Evolutionary conservation across 2,888 invertebrate species (phyloP).

Genomic region (Drosophila recens): DNA sequence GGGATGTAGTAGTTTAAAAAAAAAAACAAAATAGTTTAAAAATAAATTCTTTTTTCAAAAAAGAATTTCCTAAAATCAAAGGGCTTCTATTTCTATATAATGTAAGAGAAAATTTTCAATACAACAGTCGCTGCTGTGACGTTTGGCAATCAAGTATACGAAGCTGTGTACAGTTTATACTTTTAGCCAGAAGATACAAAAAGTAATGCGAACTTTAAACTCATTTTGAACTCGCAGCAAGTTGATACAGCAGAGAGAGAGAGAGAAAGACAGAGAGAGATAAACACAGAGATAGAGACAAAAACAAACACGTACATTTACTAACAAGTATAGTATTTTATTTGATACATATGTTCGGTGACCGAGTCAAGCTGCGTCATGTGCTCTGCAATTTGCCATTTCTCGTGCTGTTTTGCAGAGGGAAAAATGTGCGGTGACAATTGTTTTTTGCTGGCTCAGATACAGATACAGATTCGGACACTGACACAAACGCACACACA

Average conservation of each 20-base stretch:
- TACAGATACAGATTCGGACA: conserved; percentile 18
- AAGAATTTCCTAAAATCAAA: neutral
- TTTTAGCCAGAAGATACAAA: conserved; percentile 30
- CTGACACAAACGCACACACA: conserved; percentile 22
- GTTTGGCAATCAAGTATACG: conserved; percentile 18
- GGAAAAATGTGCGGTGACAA: conserved; percentile 75
- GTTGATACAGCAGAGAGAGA: conserved; percentile 25
- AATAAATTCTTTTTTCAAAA: neutral
- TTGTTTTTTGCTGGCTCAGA: conserved; percentile 54
- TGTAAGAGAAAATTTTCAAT: conserved; percentile 15
- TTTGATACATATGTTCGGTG: conserved; percentile 48
- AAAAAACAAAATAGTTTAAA: too few species aligned
- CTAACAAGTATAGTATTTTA: conserved; percentile 30
- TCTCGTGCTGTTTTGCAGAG: conserved; percentile 60
- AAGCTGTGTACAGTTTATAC: conserved; percentile 17
- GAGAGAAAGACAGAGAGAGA: conserved; percentile 10
- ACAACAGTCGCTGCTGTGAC: conserved; percentile 10
- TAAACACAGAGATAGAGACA: conserved; percentile 20
- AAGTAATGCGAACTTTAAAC: conserved; percentile 72
- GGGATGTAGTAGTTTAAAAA: too few species aligned
- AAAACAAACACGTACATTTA: neutral
- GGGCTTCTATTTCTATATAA: neutral
- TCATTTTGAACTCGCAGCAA: conserved; percentile 58
- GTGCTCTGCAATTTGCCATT: conserved; percentile 68
- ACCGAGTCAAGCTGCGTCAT: conserved; percentile 35